Base-by-base conservation (phyloP, 2,113 vertebrate genomes). In the Takifugu bimaculatus region DNA sequence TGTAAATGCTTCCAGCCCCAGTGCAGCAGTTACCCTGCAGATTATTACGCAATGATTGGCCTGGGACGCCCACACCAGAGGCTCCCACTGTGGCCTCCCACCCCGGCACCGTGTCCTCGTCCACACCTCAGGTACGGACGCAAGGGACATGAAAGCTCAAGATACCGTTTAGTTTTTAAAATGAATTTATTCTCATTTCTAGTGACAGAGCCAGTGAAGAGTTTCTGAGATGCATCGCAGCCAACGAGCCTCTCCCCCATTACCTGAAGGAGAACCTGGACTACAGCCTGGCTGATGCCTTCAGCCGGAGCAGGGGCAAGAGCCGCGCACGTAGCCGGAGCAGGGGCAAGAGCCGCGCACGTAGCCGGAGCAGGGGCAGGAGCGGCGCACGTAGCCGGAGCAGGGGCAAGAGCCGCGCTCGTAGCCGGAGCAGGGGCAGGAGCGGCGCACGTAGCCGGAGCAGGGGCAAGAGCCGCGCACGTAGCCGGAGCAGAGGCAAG, bases 201-300 rank as follows among this genome's bases (percentile, higher is more conserved):
- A 91, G 90, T 76, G 87, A 88, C 7, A 68, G n/a, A 54, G 89
- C 90, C 7, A 84, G 88, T 13, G 88, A 90, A 39, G 90, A 88
- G 47, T 92, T 92, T 14, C 43, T 92, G 48, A 77, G 90, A 69
- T 90, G 88, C 42, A 79, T 92, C 53, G 88, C 88, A 13, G 73
- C 85, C 15, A 89, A 88, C 66, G 80, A 87, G 50, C 88, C 88
- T 51, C 61, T 89, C 11, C 88, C 88, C 9, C 68, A 80, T 47
- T 88, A 88, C 63, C 84, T 89, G 13, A 85, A 87, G 78, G 82
- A 81, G 3, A 73, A 88, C 49, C 86, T 87, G 82, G 73, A 74
- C 6, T 83, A 70, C 73, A 86, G 85, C 58, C 70, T 86, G 43
- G 79, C 75, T 39, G 88, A 87, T 0, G 85, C 87, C 2, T 74